Evolutionary conservation across 2,888 invertebrate species (phyloP).

Genomic region (Lithophane semibrunnea): DNA sequence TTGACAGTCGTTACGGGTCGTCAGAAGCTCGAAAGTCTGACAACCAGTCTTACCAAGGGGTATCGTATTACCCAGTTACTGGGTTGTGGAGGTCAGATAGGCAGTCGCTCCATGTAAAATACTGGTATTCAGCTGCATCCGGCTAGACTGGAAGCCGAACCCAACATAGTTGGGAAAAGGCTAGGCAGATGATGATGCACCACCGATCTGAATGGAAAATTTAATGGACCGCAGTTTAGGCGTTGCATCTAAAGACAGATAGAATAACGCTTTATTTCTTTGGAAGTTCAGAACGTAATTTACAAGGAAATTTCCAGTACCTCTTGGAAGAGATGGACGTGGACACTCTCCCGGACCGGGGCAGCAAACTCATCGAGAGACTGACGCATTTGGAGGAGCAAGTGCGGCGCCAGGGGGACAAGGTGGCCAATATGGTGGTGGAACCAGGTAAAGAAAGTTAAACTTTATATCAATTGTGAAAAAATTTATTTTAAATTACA

Average conservation of each 20-base stretch:
- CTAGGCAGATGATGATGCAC: no score
- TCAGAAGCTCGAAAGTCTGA: no score
- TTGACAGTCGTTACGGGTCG: no score
- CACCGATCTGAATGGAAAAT: no score
- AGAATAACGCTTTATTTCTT: not conserved
- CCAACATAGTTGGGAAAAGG: no score
- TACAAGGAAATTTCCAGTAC: constrained; percentile 68
- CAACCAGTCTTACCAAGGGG: no score
- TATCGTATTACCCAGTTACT: no score
- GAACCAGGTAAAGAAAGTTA: constrained; percentile 74
- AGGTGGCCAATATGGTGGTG: constrained; percentile 88
- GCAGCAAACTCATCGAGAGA: constrained; percentile 89
- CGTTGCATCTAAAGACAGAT: not conserved
- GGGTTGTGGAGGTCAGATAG: no score
- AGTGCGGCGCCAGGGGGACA: constrained; percentile 85
- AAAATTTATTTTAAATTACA: not conserved
- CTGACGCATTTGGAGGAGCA: constrained; percentile 84
- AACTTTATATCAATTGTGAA: not conserved
- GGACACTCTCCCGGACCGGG: constrained; percentile 91
- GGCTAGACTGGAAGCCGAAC: no score
- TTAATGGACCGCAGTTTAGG: not conserved
- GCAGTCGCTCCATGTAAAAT: no score
- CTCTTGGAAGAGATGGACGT: constrained; percentile 84
- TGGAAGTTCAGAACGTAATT: not conserved
- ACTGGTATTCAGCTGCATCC: no score